Conservation (phyloP, 1,140 invertebrate species). For the Macrobrachium rosenbergii region DNA sequence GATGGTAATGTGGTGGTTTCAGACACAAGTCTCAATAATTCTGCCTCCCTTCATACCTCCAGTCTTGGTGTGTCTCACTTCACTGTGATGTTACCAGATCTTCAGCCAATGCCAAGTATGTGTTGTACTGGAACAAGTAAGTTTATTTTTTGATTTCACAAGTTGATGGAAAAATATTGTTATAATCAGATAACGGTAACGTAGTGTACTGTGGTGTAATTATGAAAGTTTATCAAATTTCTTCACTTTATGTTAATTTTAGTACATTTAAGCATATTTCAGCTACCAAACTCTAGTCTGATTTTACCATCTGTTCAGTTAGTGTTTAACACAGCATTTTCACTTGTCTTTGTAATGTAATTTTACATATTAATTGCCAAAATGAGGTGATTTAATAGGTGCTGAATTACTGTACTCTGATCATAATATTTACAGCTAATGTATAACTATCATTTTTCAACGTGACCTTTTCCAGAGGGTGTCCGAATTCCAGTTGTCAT, state of each 20-base stretch:
- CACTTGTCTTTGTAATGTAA: no score
- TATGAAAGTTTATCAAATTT: no score
- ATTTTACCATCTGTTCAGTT: no score
- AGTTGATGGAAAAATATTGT: not conserved
- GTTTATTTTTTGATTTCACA: not conserved
- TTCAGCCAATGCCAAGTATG: slow-evolving; percentile 75
- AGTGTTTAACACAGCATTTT: no score
- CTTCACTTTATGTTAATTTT: no score
- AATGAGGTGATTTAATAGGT: not conserved
- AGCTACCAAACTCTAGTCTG: no score
- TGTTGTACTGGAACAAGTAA: not conserved
- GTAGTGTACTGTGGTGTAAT: no score
- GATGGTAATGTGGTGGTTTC: slow-evolving; percentile 82
- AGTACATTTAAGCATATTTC: no score
- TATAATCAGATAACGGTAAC: no score
- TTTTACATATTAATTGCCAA: no score
- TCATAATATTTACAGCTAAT: not conserved
- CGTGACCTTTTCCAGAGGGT: slow-evolving; percentile 3
- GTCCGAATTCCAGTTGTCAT: slow-evolving; percentile 74
- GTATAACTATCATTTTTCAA: no score
- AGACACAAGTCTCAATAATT: slow-evolving; percentile 82
- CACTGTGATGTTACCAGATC: slow-evolving; percentile 79
- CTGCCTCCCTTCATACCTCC: slow-evolving; percentile 79
- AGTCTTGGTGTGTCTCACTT: slow-evolving; percentile 79
- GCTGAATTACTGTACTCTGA: not conserved